These are phyloP conservation scores for Pantherophis vulpinus DNA, from an alignment of 2,797 vertebrate species.

Conservation along the genomic window DNA sequence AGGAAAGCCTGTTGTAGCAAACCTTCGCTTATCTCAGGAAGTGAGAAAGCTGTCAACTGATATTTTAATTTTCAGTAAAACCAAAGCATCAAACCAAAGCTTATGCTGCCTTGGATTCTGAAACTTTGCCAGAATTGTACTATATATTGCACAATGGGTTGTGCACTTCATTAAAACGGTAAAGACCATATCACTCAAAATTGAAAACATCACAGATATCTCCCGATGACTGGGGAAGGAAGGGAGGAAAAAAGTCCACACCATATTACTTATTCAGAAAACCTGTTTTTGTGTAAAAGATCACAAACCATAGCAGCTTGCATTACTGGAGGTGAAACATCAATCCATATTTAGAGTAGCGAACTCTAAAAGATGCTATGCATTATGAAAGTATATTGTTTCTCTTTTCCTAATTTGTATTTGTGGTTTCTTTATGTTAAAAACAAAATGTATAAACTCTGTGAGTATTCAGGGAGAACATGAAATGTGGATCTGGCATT, in stretches of 20 bases:
- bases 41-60: neutral
- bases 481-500: neutral
- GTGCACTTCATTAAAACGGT: constrained; percentile 6
- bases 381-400: neutral
- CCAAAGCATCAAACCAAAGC: constrained; percentile 23
- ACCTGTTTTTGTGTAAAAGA: neutral
- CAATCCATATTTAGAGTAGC: neutral
- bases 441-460: neutral
- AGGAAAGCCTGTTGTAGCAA: neutral
- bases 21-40: neutral
- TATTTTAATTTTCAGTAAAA: neutral
- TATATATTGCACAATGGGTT: neutral
- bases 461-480: neutral
- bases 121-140: neutral
- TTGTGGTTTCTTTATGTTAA: neutral
- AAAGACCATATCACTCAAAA: neutral
- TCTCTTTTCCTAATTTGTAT: neutral
- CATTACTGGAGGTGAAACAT: neutral
- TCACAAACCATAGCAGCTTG: neutral
- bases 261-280: constrained; percentile 1
- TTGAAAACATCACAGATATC: neutral
- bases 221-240: neutral
- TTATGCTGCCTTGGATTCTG: neutral
- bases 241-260: neutral
- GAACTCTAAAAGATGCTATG: neutral